Percentiles rank a stretch among this genome's conserved stretches.
phyloP scores from a whole-genome alignment of 2,797 vertebrate genomes.

The Ara ararauna region DNA sequence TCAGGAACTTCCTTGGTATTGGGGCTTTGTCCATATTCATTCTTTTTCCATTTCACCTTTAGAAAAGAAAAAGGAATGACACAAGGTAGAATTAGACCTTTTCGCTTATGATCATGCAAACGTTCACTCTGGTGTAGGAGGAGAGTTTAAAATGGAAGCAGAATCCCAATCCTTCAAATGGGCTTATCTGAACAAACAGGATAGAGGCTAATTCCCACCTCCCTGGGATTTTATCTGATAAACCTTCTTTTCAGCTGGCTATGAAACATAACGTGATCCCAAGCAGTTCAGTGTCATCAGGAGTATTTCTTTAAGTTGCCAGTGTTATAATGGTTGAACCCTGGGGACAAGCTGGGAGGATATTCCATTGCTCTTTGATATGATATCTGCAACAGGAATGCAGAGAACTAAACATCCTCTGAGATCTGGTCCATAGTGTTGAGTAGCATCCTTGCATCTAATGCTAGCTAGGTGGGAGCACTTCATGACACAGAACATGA shows the following conservation, averaged over 20 bases:
- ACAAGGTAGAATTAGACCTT: not conserved
- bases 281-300: not conserved
- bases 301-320: not conserved
- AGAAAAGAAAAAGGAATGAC: not conserved
- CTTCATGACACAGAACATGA: fast-evolving
- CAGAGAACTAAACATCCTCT: not conserved
- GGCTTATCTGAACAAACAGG: not conserved
- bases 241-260: not conserved
- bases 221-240: not conserved
- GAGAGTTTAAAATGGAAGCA: not conserved
- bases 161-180: not conserved
- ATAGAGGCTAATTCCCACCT: not conserved
- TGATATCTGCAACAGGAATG: not conserved
- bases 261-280: not conserved
- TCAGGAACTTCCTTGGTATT: fast-evolving
- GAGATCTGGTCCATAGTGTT: fast-evolving
- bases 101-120: fast-evolving
- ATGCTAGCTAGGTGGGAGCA: not conserved
- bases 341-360: not conserved
- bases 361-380: not conserved
- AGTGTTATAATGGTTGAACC: fast-evolving
- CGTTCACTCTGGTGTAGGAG: not conserved
- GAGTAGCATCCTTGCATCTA: not conserved
- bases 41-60: not conserved
- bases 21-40: not conserved